phyloP scores from a whole-genome alignment of 2,888 invertebrate species.

The Scaptomyza parva region DNA sequence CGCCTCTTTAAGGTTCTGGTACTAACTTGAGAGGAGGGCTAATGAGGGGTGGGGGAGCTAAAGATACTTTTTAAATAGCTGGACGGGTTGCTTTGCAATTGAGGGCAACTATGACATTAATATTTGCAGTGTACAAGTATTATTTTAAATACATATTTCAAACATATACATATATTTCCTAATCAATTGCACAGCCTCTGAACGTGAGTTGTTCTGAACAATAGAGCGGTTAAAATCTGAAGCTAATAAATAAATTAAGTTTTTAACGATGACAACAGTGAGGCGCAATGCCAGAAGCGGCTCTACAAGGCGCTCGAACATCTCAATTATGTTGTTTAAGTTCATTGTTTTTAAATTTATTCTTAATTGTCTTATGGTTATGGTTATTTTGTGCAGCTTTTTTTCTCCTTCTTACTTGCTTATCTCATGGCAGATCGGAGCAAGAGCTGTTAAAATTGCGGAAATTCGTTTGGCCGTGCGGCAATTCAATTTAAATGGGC shows the following conservation, averaged over 20 bases:
- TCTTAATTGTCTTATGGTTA: constrained; percentile 75
- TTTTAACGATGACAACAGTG: constrained; percentile 73
- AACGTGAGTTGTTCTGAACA: constrained; percentile 43
- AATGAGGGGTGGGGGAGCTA: background rate
- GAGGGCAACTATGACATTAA: constrained; percentile 38
- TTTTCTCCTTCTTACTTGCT: constrained; percentile 22
- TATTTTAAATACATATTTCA: constrained; percentile 52
- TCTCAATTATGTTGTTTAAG: constrained; percentile 75
- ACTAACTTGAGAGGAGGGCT: background rate
- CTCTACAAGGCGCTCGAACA: constrained; percentile 55
- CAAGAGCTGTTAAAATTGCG: constrained; percentile 57
- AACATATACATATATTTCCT: background rate
- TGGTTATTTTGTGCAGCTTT: constrained; percentile 36
- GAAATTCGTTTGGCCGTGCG: constrained; percentile 59
- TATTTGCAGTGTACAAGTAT: constrained; percentile 44
- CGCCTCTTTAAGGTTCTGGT: constrained; percentile 56
- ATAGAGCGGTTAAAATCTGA: constrained; percentile 70
- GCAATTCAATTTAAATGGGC: constrained; percentile 56
- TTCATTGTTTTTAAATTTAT: constrained; percentile 74
- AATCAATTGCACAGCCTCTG: constrained; percentile 22
- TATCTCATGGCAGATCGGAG: constrained; percentile 54
- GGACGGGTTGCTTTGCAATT: constrained; percentile 61
- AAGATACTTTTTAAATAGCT: constrained; percentile 69
- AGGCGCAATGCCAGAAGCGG: constrained; percentile 39
- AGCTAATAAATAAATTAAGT: constrained; percentile 77